Evolutionary conservation across 2,113 vertebrate species (phyloP).

Genomic region (Carollia perspicillata): DNA sequence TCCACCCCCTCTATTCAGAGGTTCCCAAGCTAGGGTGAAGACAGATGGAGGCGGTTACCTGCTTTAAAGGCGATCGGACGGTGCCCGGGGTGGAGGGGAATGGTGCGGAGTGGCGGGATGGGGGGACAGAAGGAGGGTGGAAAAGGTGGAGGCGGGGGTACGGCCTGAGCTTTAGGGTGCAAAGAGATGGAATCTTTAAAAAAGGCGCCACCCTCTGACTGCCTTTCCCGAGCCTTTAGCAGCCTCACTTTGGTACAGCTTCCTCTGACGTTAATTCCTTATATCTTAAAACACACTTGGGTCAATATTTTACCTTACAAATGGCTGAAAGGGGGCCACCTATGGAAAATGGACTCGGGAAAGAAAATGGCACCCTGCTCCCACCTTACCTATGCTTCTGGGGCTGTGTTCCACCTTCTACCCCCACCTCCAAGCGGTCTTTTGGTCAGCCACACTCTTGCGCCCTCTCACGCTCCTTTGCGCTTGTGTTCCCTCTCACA

Average conservation of each 20-base stretch:
- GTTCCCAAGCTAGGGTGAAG: not conserved
- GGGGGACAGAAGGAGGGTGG: not conserved
- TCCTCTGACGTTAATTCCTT: slow-evolving; percentile 50
- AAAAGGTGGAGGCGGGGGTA: not conserved
- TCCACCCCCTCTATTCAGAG: not conserved
- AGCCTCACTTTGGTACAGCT: slow-evolving; percentile 34
- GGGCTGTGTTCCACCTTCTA: not conserved
- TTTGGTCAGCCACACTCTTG: not conserved
- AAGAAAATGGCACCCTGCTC: not conserved
- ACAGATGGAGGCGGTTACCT: slow-evolving; percentile 1
- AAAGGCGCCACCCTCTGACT: slow-evolving; percentile 43
- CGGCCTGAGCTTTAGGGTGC: not conserved
- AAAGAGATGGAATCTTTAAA: slow-evolving; percentile 46
- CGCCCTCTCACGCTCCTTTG: slow-evolving; percentile 35
- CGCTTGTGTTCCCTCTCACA: not conserved
- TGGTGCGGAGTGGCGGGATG: not conserved
- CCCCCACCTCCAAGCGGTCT: not conserved
- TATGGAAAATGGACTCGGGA: slow-evolving; percentile 10
- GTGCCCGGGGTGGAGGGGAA: not conserved
- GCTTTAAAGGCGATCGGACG: not conserved
- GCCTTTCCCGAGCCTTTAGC: not conserved
- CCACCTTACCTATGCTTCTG: slow-evolving; percentile 10
- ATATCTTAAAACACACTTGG: slow-evolving; percentile 23
- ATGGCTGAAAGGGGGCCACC: slow-evolving; percentile 33
- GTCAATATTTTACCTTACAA: slow-evolving; percentile 45